A percentile compares a stretch with the other conserved stretches of the same genome.
These are phyloP conservation scores for Steinernema hermaphroditum DNA, from an alignment of 2,888 invertebrate genomes.

Conservation along the genomic window DNA sequence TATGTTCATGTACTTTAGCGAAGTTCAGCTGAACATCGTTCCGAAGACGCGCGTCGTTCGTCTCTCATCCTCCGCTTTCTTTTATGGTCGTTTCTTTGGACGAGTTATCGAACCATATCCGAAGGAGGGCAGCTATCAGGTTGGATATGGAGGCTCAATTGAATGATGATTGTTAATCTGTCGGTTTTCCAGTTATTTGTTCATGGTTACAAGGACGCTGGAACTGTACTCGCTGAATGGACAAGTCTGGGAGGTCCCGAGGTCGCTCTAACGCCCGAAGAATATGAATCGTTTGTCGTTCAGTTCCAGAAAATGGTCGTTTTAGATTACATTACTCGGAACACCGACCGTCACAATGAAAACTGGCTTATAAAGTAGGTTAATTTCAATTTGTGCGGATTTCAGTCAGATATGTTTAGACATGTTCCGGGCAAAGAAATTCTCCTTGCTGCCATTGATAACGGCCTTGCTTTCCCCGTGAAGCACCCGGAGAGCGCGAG, in stretches of 20 bases:
- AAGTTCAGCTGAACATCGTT: constrained; percentile 85
- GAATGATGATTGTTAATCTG: not conserved
- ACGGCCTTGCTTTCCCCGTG: constrained; percentile 96
- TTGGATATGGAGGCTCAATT: no score
- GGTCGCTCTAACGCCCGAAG: constrained; percentile 48
- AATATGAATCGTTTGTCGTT: constrained; percentile 75
- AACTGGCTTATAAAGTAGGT: constrained; percentile 93
- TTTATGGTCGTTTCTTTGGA: constrained; percentile 74
- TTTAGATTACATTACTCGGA: constrained; percentile 62
- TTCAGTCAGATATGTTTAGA: constrained; percentile 38
- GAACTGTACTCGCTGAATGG: constrained; percentile 84
- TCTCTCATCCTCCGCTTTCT: constrained; percentile 93
- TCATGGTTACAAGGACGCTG: constrained; percentile 93
- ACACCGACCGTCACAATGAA: constrained; percentile 82
- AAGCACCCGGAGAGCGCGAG: constrained; percentile 84
- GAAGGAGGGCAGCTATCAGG: constrained; percentile 62
- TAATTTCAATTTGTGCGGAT: not conserved
- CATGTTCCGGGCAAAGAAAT: constrained; percentile 70
- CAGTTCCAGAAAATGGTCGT: constrained; percentile 78
- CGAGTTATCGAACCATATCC: constrained; percentile 45
- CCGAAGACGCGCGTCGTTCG: constrained; percentile 91
- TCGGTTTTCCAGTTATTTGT: constrained; percentile 85
- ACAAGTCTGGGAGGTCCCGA: constrained; percentile 46
- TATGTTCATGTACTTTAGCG: not conserved
- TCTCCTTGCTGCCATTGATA: constrained; percentile 92